Conservation (phyloP, 2,113 vertebrate species). For the Sporophila hypoxantha region DNA sequence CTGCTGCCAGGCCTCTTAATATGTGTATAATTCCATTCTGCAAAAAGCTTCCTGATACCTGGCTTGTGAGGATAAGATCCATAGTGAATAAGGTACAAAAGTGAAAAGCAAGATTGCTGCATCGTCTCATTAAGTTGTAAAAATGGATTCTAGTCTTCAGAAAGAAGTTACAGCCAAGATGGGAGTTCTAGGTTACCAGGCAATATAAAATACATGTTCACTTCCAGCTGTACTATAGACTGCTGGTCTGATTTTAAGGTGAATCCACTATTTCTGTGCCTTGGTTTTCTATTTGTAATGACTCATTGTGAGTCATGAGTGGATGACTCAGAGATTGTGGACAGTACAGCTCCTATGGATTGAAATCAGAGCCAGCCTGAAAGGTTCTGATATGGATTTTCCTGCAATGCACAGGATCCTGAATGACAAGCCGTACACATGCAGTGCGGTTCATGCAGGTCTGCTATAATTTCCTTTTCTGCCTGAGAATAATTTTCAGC, state of each 20-base stretch:
- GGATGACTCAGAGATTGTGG: slow-evolving; percentile 24
- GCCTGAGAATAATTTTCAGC: neutral
- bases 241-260: neutral
- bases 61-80: neutral
- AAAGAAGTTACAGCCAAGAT: neutral
- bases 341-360: neutral
- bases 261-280: neutral
- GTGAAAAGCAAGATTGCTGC: neutral
- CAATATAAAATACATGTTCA: neutral
- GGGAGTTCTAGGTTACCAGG: neutral
- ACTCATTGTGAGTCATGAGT: slow-evolving; percentile 25
- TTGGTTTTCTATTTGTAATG: slow-evolving; percentile 27
- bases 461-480: neutral
- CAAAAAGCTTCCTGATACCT: neutral
- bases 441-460: neutral
- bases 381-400: neutral
- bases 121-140: neutral
- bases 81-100: neutral
- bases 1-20: neutral
- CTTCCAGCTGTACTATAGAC: neutral
- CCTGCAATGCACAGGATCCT: neutral
- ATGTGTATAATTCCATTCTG: neutral
- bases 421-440: accelerated
- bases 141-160: neutral
- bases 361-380: slow-evolving; percentile 12